Conservation (phyloP, 2,888 invertebrate species). For the Adela reaumurella region DNA sequence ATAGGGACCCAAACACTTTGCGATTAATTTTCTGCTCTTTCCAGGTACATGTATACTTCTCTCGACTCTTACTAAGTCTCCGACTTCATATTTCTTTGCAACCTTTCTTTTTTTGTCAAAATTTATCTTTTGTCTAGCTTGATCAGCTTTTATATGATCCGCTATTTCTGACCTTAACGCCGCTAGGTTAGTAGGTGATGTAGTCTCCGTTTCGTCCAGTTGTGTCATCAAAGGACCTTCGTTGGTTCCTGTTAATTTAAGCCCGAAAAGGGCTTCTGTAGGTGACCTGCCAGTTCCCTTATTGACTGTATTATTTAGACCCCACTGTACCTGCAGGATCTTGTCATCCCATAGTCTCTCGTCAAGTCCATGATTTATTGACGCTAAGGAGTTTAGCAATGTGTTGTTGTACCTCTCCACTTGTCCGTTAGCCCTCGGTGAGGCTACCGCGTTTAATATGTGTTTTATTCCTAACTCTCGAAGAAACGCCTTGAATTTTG, state of each 20-base stretch:
- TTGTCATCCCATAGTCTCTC: neutral
- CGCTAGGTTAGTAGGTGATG: neutral
- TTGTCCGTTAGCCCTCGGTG: slow-evolving; percentile 15
- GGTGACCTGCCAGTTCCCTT: neutral
- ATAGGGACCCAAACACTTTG: neutral
- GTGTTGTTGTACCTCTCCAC: slow-evolving; percentile 20
- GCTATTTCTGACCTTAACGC: too few relatives aligned
- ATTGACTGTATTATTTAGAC: slow-evolving; percentile 2
- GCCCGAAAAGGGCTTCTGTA: slow-evolving; percentile 1
- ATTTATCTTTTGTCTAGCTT: too few relatives aligned
- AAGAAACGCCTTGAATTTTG: slow-evolving; percentile 2
- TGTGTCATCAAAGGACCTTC: too few relatives aligned
- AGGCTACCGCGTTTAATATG: slow-evolving; percentile 11
- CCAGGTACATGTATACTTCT: neutral
- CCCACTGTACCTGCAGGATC: neutral
- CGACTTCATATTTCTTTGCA: neutral
- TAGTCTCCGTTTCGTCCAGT: too few relatives aligned
- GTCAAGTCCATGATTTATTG: slow-evolving; percentile 3
- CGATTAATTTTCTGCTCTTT: neutral
- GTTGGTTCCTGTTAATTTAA: too few relatives aligned
- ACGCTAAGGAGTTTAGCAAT: slow-evolving; percentile 15
- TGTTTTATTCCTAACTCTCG: slow-evolving; percentile 8
- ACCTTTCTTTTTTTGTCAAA: neutral
- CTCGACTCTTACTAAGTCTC: neutral
- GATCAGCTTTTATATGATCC: too few relatives aligned